These are phyloP conservation scores for Lutraria lutraria DNA, from an alignment of 2,888 invertebrate genomes.

Conservation along the genomic window DNA sequence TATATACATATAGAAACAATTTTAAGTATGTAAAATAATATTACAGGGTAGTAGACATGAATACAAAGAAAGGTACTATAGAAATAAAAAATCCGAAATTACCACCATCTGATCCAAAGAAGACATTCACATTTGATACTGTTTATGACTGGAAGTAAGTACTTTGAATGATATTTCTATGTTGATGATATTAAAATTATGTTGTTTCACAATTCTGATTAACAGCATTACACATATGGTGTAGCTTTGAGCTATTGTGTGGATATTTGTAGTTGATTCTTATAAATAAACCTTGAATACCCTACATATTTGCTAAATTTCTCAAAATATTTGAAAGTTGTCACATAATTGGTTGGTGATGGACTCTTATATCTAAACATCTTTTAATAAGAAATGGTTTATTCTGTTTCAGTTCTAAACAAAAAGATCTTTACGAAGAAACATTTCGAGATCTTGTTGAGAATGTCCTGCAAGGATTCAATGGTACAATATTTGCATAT, in stretches of 20 bases:
- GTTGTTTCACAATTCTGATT: no score
- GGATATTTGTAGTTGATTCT: no score
- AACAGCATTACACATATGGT: no score
- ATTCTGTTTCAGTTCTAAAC: slow-evolving; percentile 90
- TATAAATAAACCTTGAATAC: no score
- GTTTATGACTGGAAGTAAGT: slow-evolving; percentile 95
- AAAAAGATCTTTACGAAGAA: slow-evolving; percentile 97
- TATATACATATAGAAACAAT: no score
- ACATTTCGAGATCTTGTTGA: slow-evolving; percentile 97
- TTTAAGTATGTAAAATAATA: no score
- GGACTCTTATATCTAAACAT: no score
- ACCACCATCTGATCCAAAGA: slow-evolving; percentile 89
- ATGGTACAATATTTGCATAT: slow-evolving; percentile 99
- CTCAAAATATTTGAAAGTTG: no score
- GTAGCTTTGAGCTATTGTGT: no score
- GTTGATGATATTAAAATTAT: no score
- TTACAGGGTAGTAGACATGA: slow-evolving; percentile 92
- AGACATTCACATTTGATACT: slow-evolving; percentile 98
- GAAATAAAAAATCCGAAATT: slow-evolving; percentile 95
- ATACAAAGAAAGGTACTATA: slow-evolving; percentile 94
- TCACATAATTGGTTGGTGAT: no score
- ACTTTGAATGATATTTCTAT: not conserved
- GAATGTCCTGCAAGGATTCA: slow-evolving; percentile 98
- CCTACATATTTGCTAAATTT: no score
- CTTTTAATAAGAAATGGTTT: not conserved